Evolutionary conservation across 2,797 vertebrate genomes (phyloP), one percentile per base, ranked within the genome.

Genomic region (Onychomys leucogaster): DNA sequence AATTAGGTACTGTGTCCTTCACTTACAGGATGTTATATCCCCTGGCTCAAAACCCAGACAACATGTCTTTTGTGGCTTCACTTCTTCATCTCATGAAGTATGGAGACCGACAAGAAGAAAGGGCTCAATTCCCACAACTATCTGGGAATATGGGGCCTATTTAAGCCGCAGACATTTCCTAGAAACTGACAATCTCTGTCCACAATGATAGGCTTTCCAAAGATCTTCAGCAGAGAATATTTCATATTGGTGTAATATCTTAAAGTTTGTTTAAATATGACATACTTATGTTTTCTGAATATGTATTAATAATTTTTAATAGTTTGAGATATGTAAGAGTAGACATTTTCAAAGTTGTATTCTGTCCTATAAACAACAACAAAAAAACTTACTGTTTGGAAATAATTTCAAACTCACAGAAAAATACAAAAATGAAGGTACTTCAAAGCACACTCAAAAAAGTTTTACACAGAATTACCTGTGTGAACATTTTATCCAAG

Each of bases 391-490:
- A 71, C 61, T 80, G 61, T 49, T 93, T 94, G 57, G 12, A 94
- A 93, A 91, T 86, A 52, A 75, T 89, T 95, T 90, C 16, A 82
- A 86, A 89, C 23, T 92, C 71, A 75, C 3, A 69, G 57, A n/a
- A 75, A 80, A 92, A 82, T 43, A 0, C 4, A 94, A 88, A 29
- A 73, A 80, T 61, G 19, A 71, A 94, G 88, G 89, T 37, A 71
- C 9, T 63, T 89, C 32, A 65, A 95, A 91, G 41, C 49, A 19
- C 29, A 49, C n/a, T 87, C 21, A 49, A n/a, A 55, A 90, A 41
- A 57, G 8, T 91, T 90, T 86, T 78, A 5, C 3, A 52, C 13
- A 46, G 5, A 90, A 88, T 93, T 67, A 87, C 5, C 17, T 83
- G 12, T 67, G 17, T 73, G 61, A 93, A 92, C 0, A 86, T 91